phyloP scores from a whole-genome alignment of 2,113 vertebrate species.

The Proteles cristata region DNA sequence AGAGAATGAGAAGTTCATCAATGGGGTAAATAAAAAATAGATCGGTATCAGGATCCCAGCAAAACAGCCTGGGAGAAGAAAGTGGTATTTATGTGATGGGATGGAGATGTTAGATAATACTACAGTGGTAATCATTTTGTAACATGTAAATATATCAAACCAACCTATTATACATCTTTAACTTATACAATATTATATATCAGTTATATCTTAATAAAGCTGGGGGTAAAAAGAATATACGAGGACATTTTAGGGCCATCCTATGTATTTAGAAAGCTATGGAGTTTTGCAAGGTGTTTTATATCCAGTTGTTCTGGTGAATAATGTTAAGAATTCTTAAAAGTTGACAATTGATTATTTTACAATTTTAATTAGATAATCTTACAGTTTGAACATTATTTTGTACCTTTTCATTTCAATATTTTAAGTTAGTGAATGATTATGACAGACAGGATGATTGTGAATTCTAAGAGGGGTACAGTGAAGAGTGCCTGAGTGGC shows the following conservation, averaged over 20 bases:
- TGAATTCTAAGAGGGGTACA: neutral
- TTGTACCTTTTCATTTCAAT: neutral
- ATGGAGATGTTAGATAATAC: neutral
- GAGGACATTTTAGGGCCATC: neutral
- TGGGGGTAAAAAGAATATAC: neutral
- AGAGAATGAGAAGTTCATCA: neutral
- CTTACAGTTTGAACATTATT: neutral
- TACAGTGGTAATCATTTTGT: neutral
- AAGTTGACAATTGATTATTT: neutral
- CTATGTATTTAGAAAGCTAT: neutral
- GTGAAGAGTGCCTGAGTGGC: too few species aligned
- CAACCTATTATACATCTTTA: neutral
- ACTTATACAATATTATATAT: neutral
- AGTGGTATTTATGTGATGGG: neutral
- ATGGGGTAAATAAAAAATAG: neutral
- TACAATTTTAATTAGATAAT: neutral
- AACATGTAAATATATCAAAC: neutral
- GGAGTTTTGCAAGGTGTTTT: neutral
- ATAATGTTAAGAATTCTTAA: neutral
- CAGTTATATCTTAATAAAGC: neutral
- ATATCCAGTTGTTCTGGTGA: neutral
- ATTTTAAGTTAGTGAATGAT: neutral
- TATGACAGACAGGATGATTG: too few species aligned
- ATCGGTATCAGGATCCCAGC: neutral
- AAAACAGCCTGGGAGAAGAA: neutral